phyloP scores from a whole-genome alignment of 2,888 invertebrate genomes.

The Ectropis crepuscularia region DNA sequence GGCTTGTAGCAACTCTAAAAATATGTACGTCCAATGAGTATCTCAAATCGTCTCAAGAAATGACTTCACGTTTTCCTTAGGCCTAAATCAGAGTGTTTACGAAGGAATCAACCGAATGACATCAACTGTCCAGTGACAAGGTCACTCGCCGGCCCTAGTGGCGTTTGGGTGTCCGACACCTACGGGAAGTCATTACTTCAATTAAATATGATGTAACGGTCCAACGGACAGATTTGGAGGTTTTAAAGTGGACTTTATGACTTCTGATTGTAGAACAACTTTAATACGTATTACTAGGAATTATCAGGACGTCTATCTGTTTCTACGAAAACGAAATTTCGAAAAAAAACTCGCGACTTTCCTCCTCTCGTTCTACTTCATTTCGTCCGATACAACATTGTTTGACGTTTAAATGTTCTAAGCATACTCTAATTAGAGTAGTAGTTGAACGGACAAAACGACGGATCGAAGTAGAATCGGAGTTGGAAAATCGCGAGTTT shows the following conservation, averaged over 20 bases:
- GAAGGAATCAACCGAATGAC: constrained; percentile 12
- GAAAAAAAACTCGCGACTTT: no score
- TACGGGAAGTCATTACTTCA: constrained; percentile 26
- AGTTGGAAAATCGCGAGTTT: no score
- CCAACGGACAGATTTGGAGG: constrained; percentile 22
- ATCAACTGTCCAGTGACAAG: constrained; percentile 21
- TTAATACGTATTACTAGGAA: neutral
- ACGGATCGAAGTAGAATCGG: no score
- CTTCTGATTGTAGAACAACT: constrained; percentile 4
- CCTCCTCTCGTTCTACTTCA: no score
- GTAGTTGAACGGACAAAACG: no score
- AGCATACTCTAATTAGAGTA: no score
- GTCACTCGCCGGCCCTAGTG: constrained; percentile 26
- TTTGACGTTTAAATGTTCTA: no score
- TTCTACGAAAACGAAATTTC: no score
- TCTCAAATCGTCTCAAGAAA: neutral
- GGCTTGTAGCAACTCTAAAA: no score
- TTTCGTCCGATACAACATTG: no score
- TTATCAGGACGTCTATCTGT: neutral
- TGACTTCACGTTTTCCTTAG: neutral
- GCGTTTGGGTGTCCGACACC: constrained; percentile 18
- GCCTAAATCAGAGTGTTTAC: constrained; percentile 18
- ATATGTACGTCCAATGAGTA: no score
- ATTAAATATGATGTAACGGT: constrained; percentile 26
- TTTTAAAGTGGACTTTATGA: constrained; percentile 19